These are phyloP conservation scores for Columba guinea DNA, from an alignment of 2,797 vertebrate genomes.

Conservation along the genomic window DNA sequence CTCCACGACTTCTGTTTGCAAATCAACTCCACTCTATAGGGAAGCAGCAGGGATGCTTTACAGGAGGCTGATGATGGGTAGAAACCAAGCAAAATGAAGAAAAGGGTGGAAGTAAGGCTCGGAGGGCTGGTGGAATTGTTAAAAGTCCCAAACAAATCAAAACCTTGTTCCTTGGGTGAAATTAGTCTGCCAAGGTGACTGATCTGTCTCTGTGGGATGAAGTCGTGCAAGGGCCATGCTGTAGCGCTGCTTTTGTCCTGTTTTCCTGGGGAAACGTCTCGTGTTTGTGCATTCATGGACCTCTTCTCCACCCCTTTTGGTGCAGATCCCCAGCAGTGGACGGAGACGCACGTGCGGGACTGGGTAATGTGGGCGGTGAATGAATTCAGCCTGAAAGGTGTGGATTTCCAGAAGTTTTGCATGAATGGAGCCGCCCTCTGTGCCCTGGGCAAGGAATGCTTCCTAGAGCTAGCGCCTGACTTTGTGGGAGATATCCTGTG, in stretches of 20 bases:
- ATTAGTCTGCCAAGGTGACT: accelerated
- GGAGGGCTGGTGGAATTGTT: background rate
- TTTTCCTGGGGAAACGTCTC: background rate
- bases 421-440: constrained; percentile 94
- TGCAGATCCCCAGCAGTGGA: constrained; percentile 95
- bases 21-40: background rate
- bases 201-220: background rate
- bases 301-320: background rate
- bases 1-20: background rate
- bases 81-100: background rate
- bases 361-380: constrained; percentile 98
- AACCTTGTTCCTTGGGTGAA: background rate
- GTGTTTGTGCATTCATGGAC: background rate
- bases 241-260: background rate
- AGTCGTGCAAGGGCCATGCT: too few relatives aligned
- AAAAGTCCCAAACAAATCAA: background rate
- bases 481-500: constrained; percentile 99
- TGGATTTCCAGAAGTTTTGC: constrained; percentile 96
- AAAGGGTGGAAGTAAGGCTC: background rate
- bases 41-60: background rate
- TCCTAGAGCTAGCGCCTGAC: constrained; percentile 95
- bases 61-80: background rate
- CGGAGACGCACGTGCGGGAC: constrained; percentile 91
- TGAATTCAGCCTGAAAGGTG: constrained; percentile 96
- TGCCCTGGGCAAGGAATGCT: constrained; percentile 95